Conservation (phyloP, 2,888 invertebrate species). For the Alentia gelatinosa region DNA sequence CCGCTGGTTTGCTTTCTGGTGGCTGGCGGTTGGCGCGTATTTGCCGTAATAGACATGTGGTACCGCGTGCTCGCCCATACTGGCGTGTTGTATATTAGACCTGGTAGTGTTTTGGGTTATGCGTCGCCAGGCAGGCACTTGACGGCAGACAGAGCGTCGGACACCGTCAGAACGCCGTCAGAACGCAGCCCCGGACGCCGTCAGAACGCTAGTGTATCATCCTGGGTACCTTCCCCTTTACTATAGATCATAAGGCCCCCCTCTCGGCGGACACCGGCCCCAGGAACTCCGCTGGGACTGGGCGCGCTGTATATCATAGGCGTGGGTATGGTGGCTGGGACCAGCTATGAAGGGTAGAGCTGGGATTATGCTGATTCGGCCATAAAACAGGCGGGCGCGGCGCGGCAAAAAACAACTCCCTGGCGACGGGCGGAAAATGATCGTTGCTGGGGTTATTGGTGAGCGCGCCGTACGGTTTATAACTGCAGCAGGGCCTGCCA, state of each 20-base stretch:
- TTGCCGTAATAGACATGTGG: neutral
- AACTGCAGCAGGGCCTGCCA: neutral
- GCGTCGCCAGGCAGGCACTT: neutral
- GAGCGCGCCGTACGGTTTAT: neutral
- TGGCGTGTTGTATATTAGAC: slow-evolving; percentile 37
- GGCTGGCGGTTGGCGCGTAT: neutral
- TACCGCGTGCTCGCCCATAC: neutral
- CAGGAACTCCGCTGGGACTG: neutral
- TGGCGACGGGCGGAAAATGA: slow-evolving; percentile 27
- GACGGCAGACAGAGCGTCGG: slow-evolving; percentile 11
- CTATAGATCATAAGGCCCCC: slow-evolving; percentile 14
- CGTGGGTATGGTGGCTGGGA: neutral
- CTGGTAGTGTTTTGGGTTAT: slow-evolving; percentile 31
- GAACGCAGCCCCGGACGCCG: neutral
- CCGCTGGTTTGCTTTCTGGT: neutral
- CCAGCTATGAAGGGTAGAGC: slow-evolving; percentile 32
- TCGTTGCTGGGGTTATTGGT: slow-evolving; percentile 36
- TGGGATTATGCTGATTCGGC: slow-evolving; percentile 47
- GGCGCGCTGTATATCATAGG: neutral
- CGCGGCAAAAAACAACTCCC: slow-evolving; percentile 43
- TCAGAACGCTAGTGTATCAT: neutral
- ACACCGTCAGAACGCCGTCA: neutral
- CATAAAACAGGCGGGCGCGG: slow-evolving; percentile 13
- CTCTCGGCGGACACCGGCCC: neutral
- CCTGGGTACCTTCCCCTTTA: neutral